Evolutionary conservation across 2,113 vertebrate species (phyloP), one percentile per base, ranked within the genome.

Genomic region (Aegypius monachus): DNA sequence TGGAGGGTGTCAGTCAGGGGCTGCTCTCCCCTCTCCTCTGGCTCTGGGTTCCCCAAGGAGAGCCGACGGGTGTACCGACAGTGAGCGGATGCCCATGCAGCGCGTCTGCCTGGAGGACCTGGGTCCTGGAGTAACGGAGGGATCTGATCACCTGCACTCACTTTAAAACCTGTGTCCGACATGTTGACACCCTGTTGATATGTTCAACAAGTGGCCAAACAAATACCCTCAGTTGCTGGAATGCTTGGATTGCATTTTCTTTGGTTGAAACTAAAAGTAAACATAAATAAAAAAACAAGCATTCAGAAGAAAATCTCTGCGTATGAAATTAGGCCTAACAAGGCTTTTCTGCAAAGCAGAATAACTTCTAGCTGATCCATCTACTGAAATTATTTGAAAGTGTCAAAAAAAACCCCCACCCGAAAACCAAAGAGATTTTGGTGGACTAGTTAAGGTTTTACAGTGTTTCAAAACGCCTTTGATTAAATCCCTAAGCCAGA

Each of bases 21-120:
- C 27, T 72, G 45, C 50, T 65, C 43, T 36, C 32, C 18, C 50
- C 61, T 82, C 32, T 81, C 43, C 47, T 75, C 66, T 4, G 22
- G 42, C 47, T 62, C 68, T n/a, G 31, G 26, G 22, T 42, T 58
- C n/a, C 65, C 22, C 0, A 1, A 25, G 58, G 14, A 77, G 42
- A 61, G 34, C 2, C 3, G 0, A 29, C 0, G 4, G 53, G 32
- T 2, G 2, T 11, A 42, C 26, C 4, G 3, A 67, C 10, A 13
- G 32, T 3, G 23, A 91, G 27, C 19, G 40, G 47, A 47, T 63
- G 62, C 21, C 68, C 23, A 9, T 0, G 1, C 9, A 48, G 16
- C 27, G 19, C 0, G 1, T 27, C 65, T 93, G 59, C 42, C 59
- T 2, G 6, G 32, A 71, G 53, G 21, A 68, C 10, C 29, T 5